Evolutionary conservation across 1,140 invertebrate species (phyloP), one percentile per base, ranked within the genome.

Genomic region (Oreohelix idahoensis): DNA sequence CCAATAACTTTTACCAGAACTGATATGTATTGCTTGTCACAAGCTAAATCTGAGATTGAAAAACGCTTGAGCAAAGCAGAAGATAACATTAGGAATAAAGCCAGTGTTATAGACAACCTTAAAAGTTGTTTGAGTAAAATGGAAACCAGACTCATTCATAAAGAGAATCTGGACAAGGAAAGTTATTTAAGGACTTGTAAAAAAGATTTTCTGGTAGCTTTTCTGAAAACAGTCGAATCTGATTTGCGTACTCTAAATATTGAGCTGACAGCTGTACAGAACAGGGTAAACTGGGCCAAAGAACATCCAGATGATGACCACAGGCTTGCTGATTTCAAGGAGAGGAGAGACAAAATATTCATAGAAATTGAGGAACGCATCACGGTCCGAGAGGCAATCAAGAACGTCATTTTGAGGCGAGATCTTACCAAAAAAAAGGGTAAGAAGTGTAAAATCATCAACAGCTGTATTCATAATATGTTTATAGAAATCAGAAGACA

Each of bases 211-310:
- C 35, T 82, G 32, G 32, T 36, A n/a, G 45, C 73, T 35, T 74
- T 82, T 36, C 45, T 82, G 32, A 49, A 58, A n/a, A 63, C n/a
- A 5, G 29, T 58, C 0, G 80, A 82, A 32, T 45, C 13, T 1
- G 32, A 74, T 26, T 0, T 74, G 0, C 35, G 15, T 39, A 26
- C 4, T 32, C 35, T 70, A 13, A 82, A 82, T 49, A 39, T 75
- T 29, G 35, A 35, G 15, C 71, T 82, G n/a, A 35, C 73, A n/a
- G 51, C 80, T 2, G 70, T 53, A 71, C 80, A 82, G 71, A 82
- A 66, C 36, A 82, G 38, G 45, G 71, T 82, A 5, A 82, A 82
- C 80, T 82, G 80, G 80, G 80, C 45, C 80, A 82, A 82, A n/a
- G 32, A 42, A 0, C 58, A 74, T 39, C 26, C 36, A 36, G 66